These are phyloP conservation scores for Drosophila melanosoma DNA, from an alignment of 2,888 invertebrate genomes.

Conservation along the genomic window DNA sequence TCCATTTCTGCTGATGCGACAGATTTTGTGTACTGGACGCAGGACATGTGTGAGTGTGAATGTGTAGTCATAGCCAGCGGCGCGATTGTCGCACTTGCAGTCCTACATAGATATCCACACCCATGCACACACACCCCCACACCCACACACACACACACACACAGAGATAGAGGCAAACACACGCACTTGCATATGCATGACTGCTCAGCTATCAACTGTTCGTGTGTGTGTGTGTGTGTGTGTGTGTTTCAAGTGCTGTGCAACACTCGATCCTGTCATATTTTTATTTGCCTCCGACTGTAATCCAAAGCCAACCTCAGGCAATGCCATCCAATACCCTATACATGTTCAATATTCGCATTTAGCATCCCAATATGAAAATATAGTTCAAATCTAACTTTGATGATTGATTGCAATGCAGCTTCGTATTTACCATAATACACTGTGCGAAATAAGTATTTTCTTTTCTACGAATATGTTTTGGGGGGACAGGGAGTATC, in stretches of 20 bases:
- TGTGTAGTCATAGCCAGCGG: slow-evolving; percentile 77
- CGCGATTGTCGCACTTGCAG: slow-evolving; percentile 71
- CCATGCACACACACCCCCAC: slow-evolving; percentile 2
- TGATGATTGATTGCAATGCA: not conserved
- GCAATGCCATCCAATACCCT: not conserved
- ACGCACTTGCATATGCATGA: slow-evolving; percentile 47
- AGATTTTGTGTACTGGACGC: slow-evolving; percentile 60
- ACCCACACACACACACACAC: slow-evolving; percentile 3
- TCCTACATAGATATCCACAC: slow-evolving; percentile 12
- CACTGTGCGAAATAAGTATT: not conserved
- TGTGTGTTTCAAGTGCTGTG: slow-evolving; percentile 19
- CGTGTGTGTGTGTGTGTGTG: slow-evolving; percentile 6
- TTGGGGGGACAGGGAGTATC: not conserved
- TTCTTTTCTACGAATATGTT: not conserved
- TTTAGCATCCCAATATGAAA: not conserved
- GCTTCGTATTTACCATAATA: not conserved
- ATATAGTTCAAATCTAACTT: not conserved
- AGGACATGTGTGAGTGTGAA: slow-evolving; percentile 68
- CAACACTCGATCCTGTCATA: slow-evolving; percentile 55
- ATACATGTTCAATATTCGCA: no score
- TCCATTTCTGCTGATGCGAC: slow-evolving; percentile 72
- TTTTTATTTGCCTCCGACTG: slow-evolving; percentile 61
- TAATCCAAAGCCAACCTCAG: not conserved
- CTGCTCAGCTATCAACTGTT: slow-evolving; percentile 20
- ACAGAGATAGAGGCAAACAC: not conserved